phyloP scores from a whole-genome alignment of 2,888 invertebrate genomes.

The Clusia tigrina region DNA sequence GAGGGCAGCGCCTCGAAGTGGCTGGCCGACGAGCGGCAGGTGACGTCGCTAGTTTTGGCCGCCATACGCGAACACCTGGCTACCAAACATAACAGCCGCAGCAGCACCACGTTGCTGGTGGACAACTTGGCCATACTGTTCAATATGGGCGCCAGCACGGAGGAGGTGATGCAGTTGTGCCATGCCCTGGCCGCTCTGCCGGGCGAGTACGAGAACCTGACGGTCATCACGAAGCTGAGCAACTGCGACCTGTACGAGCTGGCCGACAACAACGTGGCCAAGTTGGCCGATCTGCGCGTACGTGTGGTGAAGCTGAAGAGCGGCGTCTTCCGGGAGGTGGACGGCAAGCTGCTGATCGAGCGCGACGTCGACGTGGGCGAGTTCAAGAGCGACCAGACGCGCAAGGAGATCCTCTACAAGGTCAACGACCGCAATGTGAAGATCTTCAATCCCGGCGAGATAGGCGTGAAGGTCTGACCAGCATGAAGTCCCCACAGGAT shows the following conservation, averaged over 20 bases:
- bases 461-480: slow-evolving; percentile 57
- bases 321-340: slow-evolving; percentile 77
- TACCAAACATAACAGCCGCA: slow-evolving; percentile 47
- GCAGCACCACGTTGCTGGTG: slow-evolving; percentile 69
- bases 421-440: slow-evolving; percentile 78
- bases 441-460: slow-evolving; percentile 74
- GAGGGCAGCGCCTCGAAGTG: slow-evolving; percentile 60
- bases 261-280: slow-evolving; percentile 70
- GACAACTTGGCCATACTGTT: slow-evolving; percentile 79
- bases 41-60: slow-evolving; percentile 55
- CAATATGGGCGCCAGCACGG: slow-evolving; percentile 67
- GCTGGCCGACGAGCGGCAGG: slow-evolving; percentile 53
- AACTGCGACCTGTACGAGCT: slow-evolving; percentile 69
- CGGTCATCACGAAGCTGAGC: slow-evolving; percentile 70
- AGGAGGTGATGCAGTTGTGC: slow-evolving; percentile 52
- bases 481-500: neutral
- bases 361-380: slow-evolving; percentile 47
- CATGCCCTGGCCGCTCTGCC: slow-evolving; percentile 49
- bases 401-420: slow-evolving; percentile 68
- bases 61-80: slow-evolving; percentile 49
- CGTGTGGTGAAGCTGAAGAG: slow-evolving; percentile 74
- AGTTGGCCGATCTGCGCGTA: slow-evolving; percentile 71
- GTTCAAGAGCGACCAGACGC: slow-evolving; percentile 47
- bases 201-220: slow-evolving; percentile 60
- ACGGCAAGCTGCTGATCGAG: slow-evolving; percentile 70